Evolutionary conservation across 2,113 vertebrate genomes (phyloP).

Genomic region (Oreochromis aureus): DNA sequence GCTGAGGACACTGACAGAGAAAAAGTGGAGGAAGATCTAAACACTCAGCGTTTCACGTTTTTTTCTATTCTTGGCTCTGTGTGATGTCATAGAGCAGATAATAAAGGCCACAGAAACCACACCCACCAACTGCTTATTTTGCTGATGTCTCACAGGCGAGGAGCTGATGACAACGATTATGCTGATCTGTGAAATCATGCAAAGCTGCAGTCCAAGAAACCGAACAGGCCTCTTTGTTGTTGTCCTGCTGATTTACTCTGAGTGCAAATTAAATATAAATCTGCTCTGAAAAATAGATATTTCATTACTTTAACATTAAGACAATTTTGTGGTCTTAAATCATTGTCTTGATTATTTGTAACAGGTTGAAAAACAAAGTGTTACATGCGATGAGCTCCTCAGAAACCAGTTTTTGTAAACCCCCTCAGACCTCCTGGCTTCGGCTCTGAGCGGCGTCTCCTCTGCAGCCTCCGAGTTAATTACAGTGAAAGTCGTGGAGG

Average conservation of each 20-base stretch:
- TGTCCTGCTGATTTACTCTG: neutral
- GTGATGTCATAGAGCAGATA: neutral
- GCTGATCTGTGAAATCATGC: neutral
- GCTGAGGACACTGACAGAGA: neutral
- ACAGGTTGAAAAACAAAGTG: neutral
- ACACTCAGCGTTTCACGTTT: neutral
- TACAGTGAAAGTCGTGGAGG: constrained; percentile 42
- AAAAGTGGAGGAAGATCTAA: neutral
- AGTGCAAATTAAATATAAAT: neutral
- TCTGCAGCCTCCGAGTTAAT: constrained; percentile 45
- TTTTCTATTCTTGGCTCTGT: neutral
- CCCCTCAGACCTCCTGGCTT: neutral
- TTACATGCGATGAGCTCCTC: neutral
- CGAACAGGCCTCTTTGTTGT: neutral
- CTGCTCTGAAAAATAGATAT: neutral
- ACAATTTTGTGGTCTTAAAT: neutral
- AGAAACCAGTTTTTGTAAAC: neutral
- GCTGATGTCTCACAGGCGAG: neutral
- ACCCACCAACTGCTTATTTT: neutral
- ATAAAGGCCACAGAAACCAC: neutral
- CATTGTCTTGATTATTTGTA: neutral
- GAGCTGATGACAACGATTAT: neutral
- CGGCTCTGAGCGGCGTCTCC: neutral
- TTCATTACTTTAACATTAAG: neutral
- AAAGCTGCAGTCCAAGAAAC: neutral